Base-by-base conservation (phyloP, 2,797 vertebrate genomes). In the Orestias chungarensis region DNA sequence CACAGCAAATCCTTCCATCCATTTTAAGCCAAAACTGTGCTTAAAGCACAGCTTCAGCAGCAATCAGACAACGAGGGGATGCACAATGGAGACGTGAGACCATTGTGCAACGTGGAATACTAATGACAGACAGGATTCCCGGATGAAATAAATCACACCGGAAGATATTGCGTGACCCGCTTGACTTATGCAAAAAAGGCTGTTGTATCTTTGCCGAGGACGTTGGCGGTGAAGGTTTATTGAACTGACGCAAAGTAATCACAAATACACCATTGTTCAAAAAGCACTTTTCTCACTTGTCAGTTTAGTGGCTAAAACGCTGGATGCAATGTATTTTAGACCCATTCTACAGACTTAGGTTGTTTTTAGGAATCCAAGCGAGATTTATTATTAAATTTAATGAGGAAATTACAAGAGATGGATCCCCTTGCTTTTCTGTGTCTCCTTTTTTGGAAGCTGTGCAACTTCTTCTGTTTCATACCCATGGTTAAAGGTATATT, bases 241-340 rank as follows among this genome's bases (percentile, higher is more conserved):
- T 87, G 89, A 90, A 90, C 80, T 83, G 82, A 66, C 84, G 84
- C 64, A 18, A 35, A 1, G 55, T 6, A 75, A 74, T 88, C 84
- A 67, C 83, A 84, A 84, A 67, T 74, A 31, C 79, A 71, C 69
- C 68, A 70, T 77, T 74, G 79, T 76, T 86, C 57, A 40, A 64
- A n/a, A 64, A 79, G 70, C 83, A 90, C 88, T 88, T 89, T 75
- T 88, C 87, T 82, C 47, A 12, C 71, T 82, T 81, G 85, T 89
- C 89, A 87, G 55, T 76, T 78, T 42, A 59, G 77, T 83, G 86
- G 85, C 76, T 78, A 78, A 89, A 86, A 86, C 8, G 66, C 69
- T 35, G 25, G 54, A 71, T n/a, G 81, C 66, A 15, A 25, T n/a
- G 66, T 70, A 62, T 83, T 68, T 71, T 40, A 47, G 65, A 76